Percentiles rank a stretch among this genome's conserved stretches.
phyloP scores from a whole-genome alignment of 1,140 invertebrate genomes.

The Drosophila ogumai region DNA sequence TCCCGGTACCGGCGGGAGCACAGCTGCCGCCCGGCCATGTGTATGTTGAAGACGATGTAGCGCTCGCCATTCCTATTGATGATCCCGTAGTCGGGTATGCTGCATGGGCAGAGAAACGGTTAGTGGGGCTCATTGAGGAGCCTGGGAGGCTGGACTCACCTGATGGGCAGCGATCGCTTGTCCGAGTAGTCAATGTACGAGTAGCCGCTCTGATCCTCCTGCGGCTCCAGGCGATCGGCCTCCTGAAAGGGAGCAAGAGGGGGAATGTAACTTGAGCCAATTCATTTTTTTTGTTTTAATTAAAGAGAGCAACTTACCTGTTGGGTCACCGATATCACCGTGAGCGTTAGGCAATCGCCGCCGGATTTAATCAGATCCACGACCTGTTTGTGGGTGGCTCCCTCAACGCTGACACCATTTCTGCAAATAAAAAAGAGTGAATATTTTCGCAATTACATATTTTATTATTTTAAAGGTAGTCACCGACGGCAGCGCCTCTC shows the following conservation, averaged over 20 bases:
- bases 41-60: conserved; percentile 99
- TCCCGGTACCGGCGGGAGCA: conserved; percentile 98
- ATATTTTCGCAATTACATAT: background rate
- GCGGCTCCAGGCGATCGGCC: conserved; percentile 93
- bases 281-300: too few species aligned
- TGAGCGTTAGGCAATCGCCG: conserved; percentile 97
- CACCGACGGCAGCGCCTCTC: conserved; percentile 67
- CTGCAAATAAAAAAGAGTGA: conserved; percentile 86
- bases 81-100: conserved; percentile 97
- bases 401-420: conserved; percentile 99
- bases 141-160: conserved; percentile 44
- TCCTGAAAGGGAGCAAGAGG: conserved; percentile 86
- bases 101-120: conserved; percentile 74
- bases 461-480: background rate
- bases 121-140: too few species aligned
- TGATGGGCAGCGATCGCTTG: conserved; percentile 97
- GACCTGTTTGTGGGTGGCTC: conserved; percentile 99
- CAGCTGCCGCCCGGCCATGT: conserved; percentile 99
- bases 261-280: too few species aligned
- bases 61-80: conserved; percentile 92
- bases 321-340: conserved; percentile 97
- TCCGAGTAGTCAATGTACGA: conserved; percentile 99
- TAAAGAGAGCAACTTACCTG: conserved; percentile 71
- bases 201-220: conserved; percentile 94
- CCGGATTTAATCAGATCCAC: conserved; percentile 99